phyloP scores from a whole-genome alignment of 1,140 invertebrate species.

The Polyergus mexicanus region DNA sequence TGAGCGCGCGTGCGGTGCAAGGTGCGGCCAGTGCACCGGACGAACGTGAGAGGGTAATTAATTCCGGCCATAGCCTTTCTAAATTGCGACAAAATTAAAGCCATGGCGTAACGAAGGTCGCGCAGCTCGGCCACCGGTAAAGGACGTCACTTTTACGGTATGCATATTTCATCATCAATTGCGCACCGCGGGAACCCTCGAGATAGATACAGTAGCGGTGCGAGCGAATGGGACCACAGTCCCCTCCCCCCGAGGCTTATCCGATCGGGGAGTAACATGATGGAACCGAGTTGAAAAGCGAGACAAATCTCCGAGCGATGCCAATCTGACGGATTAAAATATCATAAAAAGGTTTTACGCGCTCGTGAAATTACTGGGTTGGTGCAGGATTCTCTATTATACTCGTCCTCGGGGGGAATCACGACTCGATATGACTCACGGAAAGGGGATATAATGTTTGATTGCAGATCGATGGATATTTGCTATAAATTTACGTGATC shows the following conservation, averaged over 20 bases:
- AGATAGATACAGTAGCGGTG: not conserved
- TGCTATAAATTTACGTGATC: conserved; percentile 35
- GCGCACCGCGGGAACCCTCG: conserved; percentile 27
- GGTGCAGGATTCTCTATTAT: conserved; percentile 20
- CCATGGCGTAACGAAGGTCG: conserved; percentile 5
- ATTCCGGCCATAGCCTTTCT: conserved; percentile 30
- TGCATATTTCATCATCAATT: conserved; percentile 77
- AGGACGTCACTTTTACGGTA: conserved; percentile 70
- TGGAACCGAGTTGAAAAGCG: not conserved
- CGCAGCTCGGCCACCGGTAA: not conserved
- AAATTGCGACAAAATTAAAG: conserved; percentile 59
- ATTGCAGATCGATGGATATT: not conserved
- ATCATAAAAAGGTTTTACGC: conserved; percentile 75
- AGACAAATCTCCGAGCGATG: conserved; percentile 27
- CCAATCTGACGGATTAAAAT: conserved; percentile 75
- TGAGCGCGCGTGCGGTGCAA: not conserved
- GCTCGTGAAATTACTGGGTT: conserved; percentile 65
- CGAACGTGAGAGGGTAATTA: conserved; percentile 46
- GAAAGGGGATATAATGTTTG: not conserved
- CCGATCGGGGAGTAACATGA: not conserved
- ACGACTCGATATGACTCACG: conserved; percentile 20
- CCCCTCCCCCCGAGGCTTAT: not conserved
- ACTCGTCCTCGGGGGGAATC: not conserved
- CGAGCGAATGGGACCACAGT: not conserved
- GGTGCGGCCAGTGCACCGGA: not conserved